Conservation (phyloP, 2,888 invertebrate species). For the Sericinus montela region DNA sequence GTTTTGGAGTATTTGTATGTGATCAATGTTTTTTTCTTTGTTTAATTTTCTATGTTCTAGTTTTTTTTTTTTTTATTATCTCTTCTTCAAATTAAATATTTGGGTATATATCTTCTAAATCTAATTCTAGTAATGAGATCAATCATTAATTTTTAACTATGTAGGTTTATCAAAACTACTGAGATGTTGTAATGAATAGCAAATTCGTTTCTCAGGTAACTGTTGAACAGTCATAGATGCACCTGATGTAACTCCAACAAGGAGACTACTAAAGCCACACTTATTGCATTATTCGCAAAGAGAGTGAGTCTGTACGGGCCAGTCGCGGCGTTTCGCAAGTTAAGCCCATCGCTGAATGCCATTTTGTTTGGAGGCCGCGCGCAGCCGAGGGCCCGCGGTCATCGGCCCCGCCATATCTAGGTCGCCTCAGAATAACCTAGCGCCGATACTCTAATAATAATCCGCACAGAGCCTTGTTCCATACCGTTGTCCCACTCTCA, state of each 20-base stretch:
- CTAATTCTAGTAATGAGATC: too few species aligned
- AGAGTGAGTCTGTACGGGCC: conserved; percentile 40
- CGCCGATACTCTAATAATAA: conserved; percentile 78
- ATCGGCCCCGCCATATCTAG: conserved; percentile 77
- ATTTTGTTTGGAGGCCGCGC: conserved; percentile 77
- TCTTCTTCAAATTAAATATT: too few species aligned
- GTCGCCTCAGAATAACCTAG: conserved; percentile 79
- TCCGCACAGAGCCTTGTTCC: conserved; percentile 63
- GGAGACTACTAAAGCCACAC: conserved; percentile 39
- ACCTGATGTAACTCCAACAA: conserved; percentile 20
- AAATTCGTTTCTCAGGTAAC: too few species aligned
- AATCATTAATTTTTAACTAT: too few species aligned
- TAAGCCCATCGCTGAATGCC: conserved; percentile 76
- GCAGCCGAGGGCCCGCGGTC: conserved; percentile 75
- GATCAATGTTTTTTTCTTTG: too few species aligned
- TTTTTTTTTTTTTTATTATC: too few species aligned
- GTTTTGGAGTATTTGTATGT: too few species aligned
- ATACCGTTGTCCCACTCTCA: conserved; percentile 63
- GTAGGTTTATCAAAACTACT: too few species aligned
- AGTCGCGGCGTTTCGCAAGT: conserved; percentile 68
- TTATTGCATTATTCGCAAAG: conserved; percentile 56
- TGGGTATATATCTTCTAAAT: too few species aligned
- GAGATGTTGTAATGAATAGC: too few species aligned
- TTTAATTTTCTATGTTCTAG: too few species aligned
- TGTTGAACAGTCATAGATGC: background rate